A percentile compares a stretch with the other conserved stretches of the same genome.
Conservation (phyloP, 2,797 vertebrate species). For the Helarctos malayanus region DNA sequence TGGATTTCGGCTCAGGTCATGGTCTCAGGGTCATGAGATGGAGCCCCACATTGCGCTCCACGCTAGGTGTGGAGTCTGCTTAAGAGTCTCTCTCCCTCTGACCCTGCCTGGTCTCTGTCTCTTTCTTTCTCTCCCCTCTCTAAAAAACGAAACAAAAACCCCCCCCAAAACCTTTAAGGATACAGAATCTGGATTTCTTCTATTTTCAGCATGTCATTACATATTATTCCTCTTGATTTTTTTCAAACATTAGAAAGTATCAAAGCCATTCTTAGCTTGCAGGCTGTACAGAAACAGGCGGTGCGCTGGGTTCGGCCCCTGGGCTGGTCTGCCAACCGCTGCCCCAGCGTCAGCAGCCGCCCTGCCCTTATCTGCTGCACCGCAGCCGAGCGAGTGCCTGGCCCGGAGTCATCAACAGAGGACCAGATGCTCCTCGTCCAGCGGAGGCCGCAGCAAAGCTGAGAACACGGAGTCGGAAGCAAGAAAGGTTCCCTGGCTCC, state of each 20-base stretch:
- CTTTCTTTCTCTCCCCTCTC: not conserved
- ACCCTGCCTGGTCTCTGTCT: not conserved
- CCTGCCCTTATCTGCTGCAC: not conserved
- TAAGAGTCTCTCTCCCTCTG: not conserved
- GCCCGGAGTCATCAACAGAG: not conserved
- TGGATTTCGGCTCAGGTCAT: not conserved
- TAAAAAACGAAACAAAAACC: not conserved
- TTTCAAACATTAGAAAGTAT: not conserved
- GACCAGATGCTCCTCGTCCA: too few species aligned
- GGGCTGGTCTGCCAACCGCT: not conserved
- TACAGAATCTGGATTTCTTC: not conserved
- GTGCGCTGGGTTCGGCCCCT: too few species aligned
- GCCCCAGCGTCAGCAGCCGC: not conserved
- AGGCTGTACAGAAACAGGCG: not conserved
- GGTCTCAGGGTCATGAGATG: not conserved
- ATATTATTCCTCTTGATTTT: not conserved
- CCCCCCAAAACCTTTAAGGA: not conserved
- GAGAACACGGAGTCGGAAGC: accelerated
- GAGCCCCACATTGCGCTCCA: not conserved
- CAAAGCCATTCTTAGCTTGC: not conserved
- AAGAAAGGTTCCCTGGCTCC: not conserved
- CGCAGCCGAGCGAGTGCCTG: not conserved
- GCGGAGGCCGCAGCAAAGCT: not conserved
- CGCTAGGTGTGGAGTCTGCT: not conserved
- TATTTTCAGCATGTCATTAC: not conserved